Evolutionary conservation across 2,797 vertebrate species (phyloP).

Genomic region (Psittacula derbiana): DNA sequence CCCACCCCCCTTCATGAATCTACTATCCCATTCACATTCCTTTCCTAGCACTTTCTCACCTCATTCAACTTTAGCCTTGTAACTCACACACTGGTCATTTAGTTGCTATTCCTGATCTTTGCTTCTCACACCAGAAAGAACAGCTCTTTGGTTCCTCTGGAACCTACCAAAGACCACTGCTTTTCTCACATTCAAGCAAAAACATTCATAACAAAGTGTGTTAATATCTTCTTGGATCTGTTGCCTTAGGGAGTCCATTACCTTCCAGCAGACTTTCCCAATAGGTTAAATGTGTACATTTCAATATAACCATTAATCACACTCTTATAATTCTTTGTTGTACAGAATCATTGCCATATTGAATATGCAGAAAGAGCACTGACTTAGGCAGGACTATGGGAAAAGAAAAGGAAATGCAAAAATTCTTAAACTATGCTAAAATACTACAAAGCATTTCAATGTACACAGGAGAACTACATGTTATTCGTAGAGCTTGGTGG

Average conservation of each 20-base stretch:
- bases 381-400: background rate
- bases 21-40: background rate
- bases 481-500: background rate
- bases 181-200: background rate
- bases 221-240: background rate
- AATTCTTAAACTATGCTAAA: background rate
- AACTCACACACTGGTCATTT: background rate
- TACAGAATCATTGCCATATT: background rate
- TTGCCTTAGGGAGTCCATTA: background rate
- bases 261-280: background rate
- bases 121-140: background rate
- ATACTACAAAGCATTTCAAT: background rate
- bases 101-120: background rate
- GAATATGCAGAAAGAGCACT: background rate
- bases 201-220: background rate
- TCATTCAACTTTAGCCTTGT: background rate
- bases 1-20: background rate
- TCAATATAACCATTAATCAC: background rate
- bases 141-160: background rate
- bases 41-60: background rate
- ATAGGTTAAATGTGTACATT: background rate
- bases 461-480: background rate
- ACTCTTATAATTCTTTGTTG: background rate
- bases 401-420: background rate
- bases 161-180: background rate